Percentiles rank a stretch among this genome's conserved stretches.
phyloP scores from a whole-genome alignment of 2,113 vertebrate species.

The Nicator chloris region DNA sequence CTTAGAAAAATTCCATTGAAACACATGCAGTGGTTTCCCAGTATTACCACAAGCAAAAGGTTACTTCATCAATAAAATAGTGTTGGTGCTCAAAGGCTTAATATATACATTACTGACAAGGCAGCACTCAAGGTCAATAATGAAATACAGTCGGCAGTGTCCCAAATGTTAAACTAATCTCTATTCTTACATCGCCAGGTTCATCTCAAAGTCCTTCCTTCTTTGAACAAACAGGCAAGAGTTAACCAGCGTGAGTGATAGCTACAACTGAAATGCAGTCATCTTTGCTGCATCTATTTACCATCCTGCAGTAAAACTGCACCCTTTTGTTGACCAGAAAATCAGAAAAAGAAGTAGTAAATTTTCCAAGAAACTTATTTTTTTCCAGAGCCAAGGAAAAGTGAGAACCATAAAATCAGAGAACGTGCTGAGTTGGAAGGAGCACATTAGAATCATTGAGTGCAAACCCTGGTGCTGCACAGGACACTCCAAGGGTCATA shows the following conservation, averaged over 20 bases:
- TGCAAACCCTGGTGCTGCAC: too few relatives aligned
- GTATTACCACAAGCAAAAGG: slow-evolving; percentile 23
- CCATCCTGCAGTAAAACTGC: background rate
- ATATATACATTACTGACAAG: slow-evolving; percentile 3
- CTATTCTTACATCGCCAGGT: background rate
- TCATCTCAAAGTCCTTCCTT: background rate
- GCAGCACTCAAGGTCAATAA: background rate
- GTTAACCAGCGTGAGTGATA: background rate
- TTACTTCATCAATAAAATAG: slow-evolving; percentile 48
- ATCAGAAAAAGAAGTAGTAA: background rate
- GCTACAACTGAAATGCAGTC: background rate
- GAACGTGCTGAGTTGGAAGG: background rate
- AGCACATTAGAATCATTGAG: accelerated
- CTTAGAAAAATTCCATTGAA: slow-evolving; percentile 1
- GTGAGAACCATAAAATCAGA: background rate
- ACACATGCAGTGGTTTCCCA: background rate
- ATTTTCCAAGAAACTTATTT: background rate
- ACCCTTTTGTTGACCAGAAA: background rate
- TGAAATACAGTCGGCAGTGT: slow-evolving; percentile 28
- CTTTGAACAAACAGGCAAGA: background rate
- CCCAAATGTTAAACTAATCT: slow-evolving; percentile 31
- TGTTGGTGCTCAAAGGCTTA: background rate
- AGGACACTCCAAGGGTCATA: background rate
- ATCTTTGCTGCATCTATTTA: background rate
- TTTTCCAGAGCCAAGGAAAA: background rate